Evolutionary conservation across 2,797 vertebrate species (phyloP), one percentile per base, ranked within the genome.

Genomic region (Paguma larvata): DNA sequence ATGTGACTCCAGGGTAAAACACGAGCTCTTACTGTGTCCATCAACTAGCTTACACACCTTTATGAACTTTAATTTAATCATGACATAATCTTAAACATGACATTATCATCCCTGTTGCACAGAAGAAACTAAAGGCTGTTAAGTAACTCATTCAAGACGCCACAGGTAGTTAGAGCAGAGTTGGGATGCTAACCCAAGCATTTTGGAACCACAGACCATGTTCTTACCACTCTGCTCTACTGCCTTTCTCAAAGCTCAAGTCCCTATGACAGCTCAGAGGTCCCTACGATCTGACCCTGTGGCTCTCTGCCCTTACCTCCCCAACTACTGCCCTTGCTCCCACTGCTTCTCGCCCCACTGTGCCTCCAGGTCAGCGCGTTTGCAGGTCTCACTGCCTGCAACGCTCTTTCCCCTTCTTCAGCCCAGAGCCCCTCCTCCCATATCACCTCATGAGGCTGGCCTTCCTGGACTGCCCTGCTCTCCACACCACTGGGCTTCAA

Each of bases 331-430:
- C 23, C 56, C 70, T 19, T 21, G 83, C 38, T 53, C 32, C 13
- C 46, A 2, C 4, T 48, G 15, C 12, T 19, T 21, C 62, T 18
- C 0, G 0, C 16, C 19, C 10, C 65, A n/a, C 30, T 6, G 11
- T 1, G 25, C 32, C 46, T 84, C 8, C 4, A 70, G 44, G 23
- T 27, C 34, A 19, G 5, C 21, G 91, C 25, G 6, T 9, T 0
- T 0, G 4, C 68, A 48, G 46, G 67, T 41, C 79, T 9, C 41
- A 21, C 38, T 14, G 46, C 41, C 27, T 13, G 70, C 41, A 70
- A 48, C 10, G 3, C 14, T 34, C 38, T 38, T 65, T 19, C 59
- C 44, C n/a, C 25, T 25, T n/a, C 63, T 9, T 38, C 10, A 10
- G 48, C 48, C 27, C 56, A 19, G 51, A 2, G 8, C 56, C 51